Evolutionary conservation across 92 coral and sea anemone species (phyloP).

Genomic region (Siderastrea radians): DNA sequence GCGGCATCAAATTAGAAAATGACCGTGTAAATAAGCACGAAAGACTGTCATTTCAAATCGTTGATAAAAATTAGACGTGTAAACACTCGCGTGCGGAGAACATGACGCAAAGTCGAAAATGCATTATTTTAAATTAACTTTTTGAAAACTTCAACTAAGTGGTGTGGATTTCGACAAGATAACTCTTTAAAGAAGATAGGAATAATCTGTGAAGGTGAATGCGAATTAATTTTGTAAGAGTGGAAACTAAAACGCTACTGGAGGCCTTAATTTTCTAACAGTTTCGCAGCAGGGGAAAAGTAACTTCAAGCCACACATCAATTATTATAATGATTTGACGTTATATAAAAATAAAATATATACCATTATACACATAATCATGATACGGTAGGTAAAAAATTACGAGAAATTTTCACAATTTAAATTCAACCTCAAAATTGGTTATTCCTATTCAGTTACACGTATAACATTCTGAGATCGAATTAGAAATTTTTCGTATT

Average conservation of each 20-base stretch:
- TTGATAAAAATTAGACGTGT: slow-evolving; percentile 12
- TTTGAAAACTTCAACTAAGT: neutral
- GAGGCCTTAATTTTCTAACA: neutral
- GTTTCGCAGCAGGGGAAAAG: neutral
- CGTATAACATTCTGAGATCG: too few species aligned
- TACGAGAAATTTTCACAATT: neutral
- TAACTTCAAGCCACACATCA: neutral
- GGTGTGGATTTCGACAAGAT: neutral
- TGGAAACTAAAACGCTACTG: neutral
- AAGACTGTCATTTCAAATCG: neutral
- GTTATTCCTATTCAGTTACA: too few species aligned
- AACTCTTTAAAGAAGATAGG: neutral
- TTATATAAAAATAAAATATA: neutral
- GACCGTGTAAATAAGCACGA: slow-evolving; percentile 5
- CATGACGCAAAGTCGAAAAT: neutral
- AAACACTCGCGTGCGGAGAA: slow-evolving; percentile 5
- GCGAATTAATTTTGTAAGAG: neutral
- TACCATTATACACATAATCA: neutral
- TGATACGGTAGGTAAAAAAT: neutral
- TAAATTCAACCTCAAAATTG: neutral
- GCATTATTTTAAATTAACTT: slow-evolving; percentile 10
- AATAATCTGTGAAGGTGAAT: neutral
- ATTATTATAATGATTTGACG: slow-evolving; percentile 1
- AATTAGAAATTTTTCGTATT: neutral
- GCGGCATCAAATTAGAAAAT: neutral